These are phyloP conservation scores for Eupithecia dodoneata DNA, from an alignment of 2,888 invertebrate species.

Conservation along the genomic window DNA sequence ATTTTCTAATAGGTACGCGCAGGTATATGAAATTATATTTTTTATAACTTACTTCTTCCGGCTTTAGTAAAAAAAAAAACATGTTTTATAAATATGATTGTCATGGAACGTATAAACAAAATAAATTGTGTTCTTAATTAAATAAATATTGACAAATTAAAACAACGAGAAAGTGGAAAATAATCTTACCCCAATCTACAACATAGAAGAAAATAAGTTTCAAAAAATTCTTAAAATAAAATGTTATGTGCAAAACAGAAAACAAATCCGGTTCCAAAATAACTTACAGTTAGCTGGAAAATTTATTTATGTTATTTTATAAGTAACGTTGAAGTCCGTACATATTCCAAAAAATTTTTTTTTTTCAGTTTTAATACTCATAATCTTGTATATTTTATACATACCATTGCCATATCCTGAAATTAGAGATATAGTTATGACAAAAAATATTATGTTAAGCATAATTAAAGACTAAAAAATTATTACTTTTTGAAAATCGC, in stretches of 20 bases:
- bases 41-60: neutral
- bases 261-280: neutral
- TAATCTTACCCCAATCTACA: neutral
- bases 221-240: neutral
- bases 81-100: neutral
- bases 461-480: too few relatives aligned
- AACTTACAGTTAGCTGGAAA: conserved; percentile 4
- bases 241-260: neutral
- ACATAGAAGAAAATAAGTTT: neutral
- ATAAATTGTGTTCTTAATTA: neutral
- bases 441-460: neutral
- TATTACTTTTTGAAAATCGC: too few relatives aligned
- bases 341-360: neutral
- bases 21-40: neutral
- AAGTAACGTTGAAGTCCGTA: neutral
- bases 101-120: neutral
- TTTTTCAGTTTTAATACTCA: neutral
- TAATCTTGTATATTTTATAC: neutral
- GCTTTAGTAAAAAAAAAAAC: neutral
- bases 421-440: neutral
- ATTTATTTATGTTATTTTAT: neutral
- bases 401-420: conserved; percentile 4
- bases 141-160: neutral
- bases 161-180: neutral
- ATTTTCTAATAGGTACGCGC: too few relatives aligned